Base-by-base conservation (phyloP, 2,113 vertebrate species). In the Limnothrissa miodon region DNA sequence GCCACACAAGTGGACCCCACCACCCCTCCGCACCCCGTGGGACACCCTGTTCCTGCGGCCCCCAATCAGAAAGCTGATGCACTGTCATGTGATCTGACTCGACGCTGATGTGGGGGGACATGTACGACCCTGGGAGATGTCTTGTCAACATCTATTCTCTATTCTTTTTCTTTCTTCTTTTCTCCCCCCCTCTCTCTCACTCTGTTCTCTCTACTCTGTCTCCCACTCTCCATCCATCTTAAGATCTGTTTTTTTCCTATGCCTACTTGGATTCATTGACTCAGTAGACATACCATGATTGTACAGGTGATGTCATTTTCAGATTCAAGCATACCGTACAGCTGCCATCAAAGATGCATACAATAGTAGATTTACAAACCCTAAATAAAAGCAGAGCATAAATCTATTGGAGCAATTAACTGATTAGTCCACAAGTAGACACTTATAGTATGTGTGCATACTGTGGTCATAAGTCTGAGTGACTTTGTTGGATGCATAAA, bases 141-240 rank as follows among this genome's bases (percentile, higher is more conserved):
- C 56, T 6, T 66, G 39, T n/a, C 46, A 48, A 51, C 23, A 53
- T 79, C 46, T 39, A 45, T 15, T 81, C 46, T 53, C 15, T 17
- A 46, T 78, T 42, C 5, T 80, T 48, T 39, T 45, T 83, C 59
- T 56, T 42, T 56, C 59, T 74, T 39, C 25, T 4, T 25, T 11
- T 74, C n/a, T 48, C 66, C 39, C 4, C 4, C 25, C 9, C 45
- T 39, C 36, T 59, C 39, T 13, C 17, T 74, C 39, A 11, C n/a
- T 44, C 15, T 45, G 42, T 78, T 81, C 83, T 85, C 82, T 82
- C 87, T 81, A 83, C 78, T 90, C 39, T 45, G 39, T 82, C 56
- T 59, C 53, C 15, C 29, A 17, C 33, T 74, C 66, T 33, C 66
- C 66, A 33, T 74, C 66, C 66, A 74, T 83, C 85, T 80, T 46